Base-by-base conservation (phyloP, 2,888 invertebrate species). In the Orchestes rusci region DNA sequence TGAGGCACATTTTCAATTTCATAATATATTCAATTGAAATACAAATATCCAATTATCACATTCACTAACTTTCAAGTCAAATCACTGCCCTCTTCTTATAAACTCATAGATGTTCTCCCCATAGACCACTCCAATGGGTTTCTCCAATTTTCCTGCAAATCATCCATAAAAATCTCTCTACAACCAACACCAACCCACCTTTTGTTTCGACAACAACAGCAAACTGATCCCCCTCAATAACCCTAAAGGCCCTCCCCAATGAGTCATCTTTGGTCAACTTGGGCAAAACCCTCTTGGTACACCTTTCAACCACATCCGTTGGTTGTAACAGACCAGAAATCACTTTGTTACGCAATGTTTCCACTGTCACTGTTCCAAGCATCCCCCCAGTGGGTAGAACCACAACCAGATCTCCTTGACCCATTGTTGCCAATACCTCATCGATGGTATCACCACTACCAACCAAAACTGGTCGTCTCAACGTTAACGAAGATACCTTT, bases 221-320 rank as follows among this genome's bases (percentile, higher is more conserved):
- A 63, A 80, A 88, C 16, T 82, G 73, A 51, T 91, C 82, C 32
- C 80, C 78, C 62, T 92, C 88, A 35, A 93, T 71, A 59, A 90
- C 76, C 33, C 85, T 73, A 1, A 88, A 87, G 28, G 91, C 70
- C 52, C 74, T 73, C 2, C 88, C 87, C 10, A 92, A 69, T 3
- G 74, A 75, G 4, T 82, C 78, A 44, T 76, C 67, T 37, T 77
- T 69, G 32, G 76, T 71, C 18, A 88, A 73, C 69, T 81, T 82
- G 51, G 82, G 79, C 61, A 80, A 84, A 59, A 85, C 82, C 58
- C 81, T 82, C 53, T 80, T 76, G 4, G 80, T 66, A 18, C 79
- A 79, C 58, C 80, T 80, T 13, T 75, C 71, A 2, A 87, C 79
- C 0, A 72, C 66, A 55, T 84, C 83, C 1, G 70, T 65, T 1